A percentile compares a stretch with the other conserved stretches of the same genome.
These are phyloP conservation scores for Pseudomyrmex concolor DNA, from an alignment of 1,140 invertebrate species.

Conservation along the genomic window DNA sequence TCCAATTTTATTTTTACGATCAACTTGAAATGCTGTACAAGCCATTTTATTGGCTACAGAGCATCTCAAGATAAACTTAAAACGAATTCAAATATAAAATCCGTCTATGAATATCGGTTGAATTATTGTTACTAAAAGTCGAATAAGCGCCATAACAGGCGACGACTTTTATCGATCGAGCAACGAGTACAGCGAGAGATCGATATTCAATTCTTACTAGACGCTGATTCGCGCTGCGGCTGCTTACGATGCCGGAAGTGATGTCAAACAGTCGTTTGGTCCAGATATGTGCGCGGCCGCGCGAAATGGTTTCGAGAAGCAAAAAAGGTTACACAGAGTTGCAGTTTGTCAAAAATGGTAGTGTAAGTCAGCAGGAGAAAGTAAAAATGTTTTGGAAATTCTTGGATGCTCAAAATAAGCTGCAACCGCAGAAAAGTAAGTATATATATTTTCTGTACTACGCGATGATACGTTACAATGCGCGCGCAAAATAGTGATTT, in stretches of 20 bases:
- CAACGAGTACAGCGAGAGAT: not conserved
- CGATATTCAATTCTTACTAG: constrained; percentile 49
- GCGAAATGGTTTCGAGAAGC: not conserved
- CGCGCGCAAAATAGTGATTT: too few species aligned
- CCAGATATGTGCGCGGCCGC: not conserved
- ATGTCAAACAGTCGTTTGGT: constrained; percentile 12
- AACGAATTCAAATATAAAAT: too few species aligned
- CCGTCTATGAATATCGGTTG: too few species aligned
- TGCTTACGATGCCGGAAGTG: constrained; percentile 26
- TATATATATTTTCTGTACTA: not conserved
- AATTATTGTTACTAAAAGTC: too few species aligned
- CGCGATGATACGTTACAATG: not conserved
- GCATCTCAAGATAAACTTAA: too few species aligned
- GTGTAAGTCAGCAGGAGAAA: constrained; percentile 62
- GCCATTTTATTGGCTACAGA: too few species aligned
- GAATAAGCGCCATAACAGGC: too few species aligned
- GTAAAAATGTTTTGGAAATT: constrained; percentile 74
- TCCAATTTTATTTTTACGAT: too few species aligned
- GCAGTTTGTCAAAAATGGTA: constrained; percentile 54
- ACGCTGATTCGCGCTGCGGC: constrained; percentile 8
- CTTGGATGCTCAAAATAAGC: constrained; percentile 48
- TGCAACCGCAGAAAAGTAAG: constrained; percentile 57
- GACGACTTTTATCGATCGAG: constrained; percentile 27
- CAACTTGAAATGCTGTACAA: too few species aligned
- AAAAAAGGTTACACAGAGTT: constrained; percentile 59